Evolutionary conservation across 2,113 vertebrate species (phyloP).

Genomic region (Heterocephalus glaber): DNA sequence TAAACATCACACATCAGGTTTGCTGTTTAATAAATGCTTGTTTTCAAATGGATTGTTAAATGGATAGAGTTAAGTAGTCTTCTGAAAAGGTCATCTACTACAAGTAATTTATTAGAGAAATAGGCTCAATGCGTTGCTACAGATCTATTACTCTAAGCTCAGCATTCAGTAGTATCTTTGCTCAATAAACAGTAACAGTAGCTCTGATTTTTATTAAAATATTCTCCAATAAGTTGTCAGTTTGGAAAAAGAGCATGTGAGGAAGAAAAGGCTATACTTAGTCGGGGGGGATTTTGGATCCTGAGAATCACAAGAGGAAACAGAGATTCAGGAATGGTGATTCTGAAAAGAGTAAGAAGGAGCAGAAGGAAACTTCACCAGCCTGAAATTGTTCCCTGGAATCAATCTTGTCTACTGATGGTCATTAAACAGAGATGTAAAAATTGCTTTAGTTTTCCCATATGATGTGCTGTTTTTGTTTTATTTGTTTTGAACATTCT

Average conservation of each 20-base stretch:
- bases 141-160: conserved; percentile 47
- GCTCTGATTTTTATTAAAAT: background rate
- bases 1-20: background rate
- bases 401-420: background rate
- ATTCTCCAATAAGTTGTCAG: background rate
- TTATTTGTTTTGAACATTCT: background rate
- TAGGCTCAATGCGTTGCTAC: background rate
- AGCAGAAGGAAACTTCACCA: background rate
- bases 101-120: conserved; percentile 64
- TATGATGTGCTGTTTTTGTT: background rate
- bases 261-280: background rate
- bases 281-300: background rate
- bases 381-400: background rate
- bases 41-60: conserved; percentile 80
- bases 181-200: background rate
- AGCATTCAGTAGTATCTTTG: conserved; percentile 62
- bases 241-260: background rate
- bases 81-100: conserved; percentile 75
- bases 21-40: background rate
- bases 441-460: background rate
- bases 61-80: conserved; percentile 81
- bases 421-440: background rate
- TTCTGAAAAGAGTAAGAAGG: background rate
- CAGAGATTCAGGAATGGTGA: background rate
- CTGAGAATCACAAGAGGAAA: background rate